Conservation (phyloP, 37 sponge, comb jelly and placozoan species). For the Diacarnus erythraeanus region DNA sequence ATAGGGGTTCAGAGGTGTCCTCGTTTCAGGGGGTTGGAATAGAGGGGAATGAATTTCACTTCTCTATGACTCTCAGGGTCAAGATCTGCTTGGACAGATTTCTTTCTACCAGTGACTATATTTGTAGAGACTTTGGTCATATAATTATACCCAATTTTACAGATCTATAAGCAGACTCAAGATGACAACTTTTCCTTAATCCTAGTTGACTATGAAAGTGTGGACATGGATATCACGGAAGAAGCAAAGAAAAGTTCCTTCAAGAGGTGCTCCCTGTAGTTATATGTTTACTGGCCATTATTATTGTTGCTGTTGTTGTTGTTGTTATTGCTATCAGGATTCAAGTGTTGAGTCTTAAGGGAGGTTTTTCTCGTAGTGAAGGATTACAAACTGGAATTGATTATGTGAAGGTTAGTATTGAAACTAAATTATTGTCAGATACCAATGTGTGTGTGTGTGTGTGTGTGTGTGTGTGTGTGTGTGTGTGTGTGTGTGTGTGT, state of each 20-base stretch:
- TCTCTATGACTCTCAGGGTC: no score
- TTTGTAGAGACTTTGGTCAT: neutral
- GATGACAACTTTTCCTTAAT: constrained; percentile 63
- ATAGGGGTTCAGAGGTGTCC: no score
- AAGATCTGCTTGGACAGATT: no score
- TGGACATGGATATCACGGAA: constrained; percentile 50
- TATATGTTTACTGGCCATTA: no score
- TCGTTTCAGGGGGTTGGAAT: no score
- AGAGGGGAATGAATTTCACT: no score
- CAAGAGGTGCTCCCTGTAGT: constrained; percentile 33
- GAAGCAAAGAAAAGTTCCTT: constrained; percentile 27
- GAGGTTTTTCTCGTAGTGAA: constrained; percentile 51
- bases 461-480: no score
- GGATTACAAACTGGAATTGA: constrained; percentile 75
- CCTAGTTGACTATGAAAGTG: constrained; percentile 69
- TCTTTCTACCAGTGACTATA: neutral
- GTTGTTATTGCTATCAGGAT: no score
- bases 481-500: no score
- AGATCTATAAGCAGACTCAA: constrained; percentile 44
- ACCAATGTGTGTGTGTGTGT: no score
- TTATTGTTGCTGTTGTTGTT: no score
- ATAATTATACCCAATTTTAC: neutral
- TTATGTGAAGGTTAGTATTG: constrained; percentile 62
- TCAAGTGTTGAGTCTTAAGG: constrained; percentile 40
- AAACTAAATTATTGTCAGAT: no score